Evolutionary conservation across 2,113 vertebrate genomes (phyloP), one percentile per base, ranked within the genome.

Genomic region (Dascyllus trimaculatus): DNA sequence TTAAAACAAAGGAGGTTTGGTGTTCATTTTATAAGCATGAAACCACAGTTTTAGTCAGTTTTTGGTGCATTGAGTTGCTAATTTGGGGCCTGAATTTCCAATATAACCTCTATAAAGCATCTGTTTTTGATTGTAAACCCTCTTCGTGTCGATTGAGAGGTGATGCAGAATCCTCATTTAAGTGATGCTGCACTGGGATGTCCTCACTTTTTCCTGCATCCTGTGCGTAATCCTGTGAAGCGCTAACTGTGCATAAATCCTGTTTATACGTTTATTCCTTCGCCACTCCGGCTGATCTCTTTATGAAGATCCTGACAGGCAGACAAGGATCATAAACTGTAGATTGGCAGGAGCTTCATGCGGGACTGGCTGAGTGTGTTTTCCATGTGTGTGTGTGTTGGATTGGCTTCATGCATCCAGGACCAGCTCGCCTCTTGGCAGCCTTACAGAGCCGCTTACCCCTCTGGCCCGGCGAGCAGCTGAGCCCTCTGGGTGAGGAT

Each of bases 401-500:
- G 66, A 58, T 75, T 66, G 86, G 81, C 81, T 84, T 61, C 69
- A 46, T 51, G 51, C 84, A 81, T 38, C 84, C 89, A 72, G 32
- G 77, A 83, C 89, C 86, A 73, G 78, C 26, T 83, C 89, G 75
- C 76, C 79, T 46, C 85, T 93, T 94, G 93, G 91, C 92, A 92
- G 80, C 24, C 71, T 51, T 79, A 85, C 88, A 91, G 81, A 89
- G 86, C 83, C 63, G 77, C 91, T 91, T 89, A 90, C 84, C 90
- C 85, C 91, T 89, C 87, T 88, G 83, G 92, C 88, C 91, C 89
- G 87, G 62, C 81, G 40, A 88, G 86, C 93, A 94, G 92, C 92
- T 93, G 92, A 93, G 92, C 89, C 92, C 89, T 88, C 78, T 81
- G 91, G 91, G 88, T 91, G 87, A 85, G 84, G 84, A 85, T 88